These are phyloP conservation scores for Otus scops DNA, from an alignment of 2,797 vertebrate species.

Conservation along the genomic window DNA sequence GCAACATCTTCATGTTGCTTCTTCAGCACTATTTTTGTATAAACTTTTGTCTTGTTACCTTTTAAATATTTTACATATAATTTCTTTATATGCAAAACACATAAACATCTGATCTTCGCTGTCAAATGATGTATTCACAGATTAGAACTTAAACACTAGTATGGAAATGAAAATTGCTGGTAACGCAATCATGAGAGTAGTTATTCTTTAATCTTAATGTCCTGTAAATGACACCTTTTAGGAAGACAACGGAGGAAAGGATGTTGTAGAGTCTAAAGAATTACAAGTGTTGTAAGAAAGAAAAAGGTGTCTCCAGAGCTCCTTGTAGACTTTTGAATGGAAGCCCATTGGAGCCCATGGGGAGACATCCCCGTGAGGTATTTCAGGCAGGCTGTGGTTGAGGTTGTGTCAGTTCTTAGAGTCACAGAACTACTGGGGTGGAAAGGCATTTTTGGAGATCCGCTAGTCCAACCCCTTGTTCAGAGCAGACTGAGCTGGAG, in stretches of 20 bases:
- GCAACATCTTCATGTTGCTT: background rate
- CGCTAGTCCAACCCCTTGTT: background rate
- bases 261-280: background rate
- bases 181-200: background rate
- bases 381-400: background rate
- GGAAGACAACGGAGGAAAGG: background rate
- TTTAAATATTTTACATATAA: background rate
- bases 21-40: background rate
- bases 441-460: background rate
- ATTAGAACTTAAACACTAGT: background rate
- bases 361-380: background rate
- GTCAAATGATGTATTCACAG: background rate
- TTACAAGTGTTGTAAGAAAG: background rate
- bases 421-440: background rate
- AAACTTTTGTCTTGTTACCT: background rate
- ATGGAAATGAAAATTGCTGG: background rate
- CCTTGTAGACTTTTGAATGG: background rate
- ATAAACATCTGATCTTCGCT: background rate
- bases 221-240: background rate
- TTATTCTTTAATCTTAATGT: background rate
- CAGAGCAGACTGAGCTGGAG: background rate
- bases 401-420: background rate
- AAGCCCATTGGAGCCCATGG: background rate
- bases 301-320: background rate
- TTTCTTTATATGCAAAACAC: background rate